Evolutionary conservation across 2,888 invertebrate species (phyloP), one percentile per base, ranked within the genome.

Genomic region (Dermolepida albohirtum): DNA sequence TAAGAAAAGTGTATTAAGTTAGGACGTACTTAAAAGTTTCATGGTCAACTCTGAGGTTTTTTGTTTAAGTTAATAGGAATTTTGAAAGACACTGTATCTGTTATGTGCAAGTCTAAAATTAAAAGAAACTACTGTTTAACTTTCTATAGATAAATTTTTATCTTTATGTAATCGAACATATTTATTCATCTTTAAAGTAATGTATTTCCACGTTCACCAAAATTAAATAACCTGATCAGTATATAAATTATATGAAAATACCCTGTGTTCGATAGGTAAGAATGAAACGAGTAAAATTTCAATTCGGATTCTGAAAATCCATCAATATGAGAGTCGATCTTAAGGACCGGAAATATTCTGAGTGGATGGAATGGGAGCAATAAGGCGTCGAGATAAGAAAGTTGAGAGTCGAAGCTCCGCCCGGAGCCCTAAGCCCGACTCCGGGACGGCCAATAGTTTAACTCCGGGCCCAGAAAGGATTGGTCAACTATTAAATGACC

Each of bases 311-410:
- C 44, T 71, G 74, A 75, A 76, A 78, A 76, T 78, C 77, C 74
- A 76, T 76, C 76, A 74, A 76, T 76, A 75, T 73, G 74, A 72
- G 75, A 74, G 74, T 70, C 67, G 59, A 69, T 69, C 65, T 66
- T 66, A 66, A 69, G 68, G 51, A 69, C 68, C 68, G 68, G 68
- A 69, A 69, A 65, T 65, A 66, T 65, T 47, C 71, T 72, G 78
- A 80, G 75, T 80, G 80, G 79, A 79, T 77, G 78, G 74, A 70
- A 75, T 71, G 73, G 74, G 78, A 78, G 78, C 80, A 79, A 80
- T 80, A 80, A 82, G 82, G 80, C 80, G 81, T 75, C 80, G 77
- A 80, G 78, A 79, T 81, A 82, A 81, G 82, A 82, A 82, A 81
- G 75, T 70, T 74, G 77, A 75, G 76, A 73, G 72, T 70, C 74